Conservation (phyloP, 2,113 vertebrate genomes). For the Chitala chitala region DNA sequence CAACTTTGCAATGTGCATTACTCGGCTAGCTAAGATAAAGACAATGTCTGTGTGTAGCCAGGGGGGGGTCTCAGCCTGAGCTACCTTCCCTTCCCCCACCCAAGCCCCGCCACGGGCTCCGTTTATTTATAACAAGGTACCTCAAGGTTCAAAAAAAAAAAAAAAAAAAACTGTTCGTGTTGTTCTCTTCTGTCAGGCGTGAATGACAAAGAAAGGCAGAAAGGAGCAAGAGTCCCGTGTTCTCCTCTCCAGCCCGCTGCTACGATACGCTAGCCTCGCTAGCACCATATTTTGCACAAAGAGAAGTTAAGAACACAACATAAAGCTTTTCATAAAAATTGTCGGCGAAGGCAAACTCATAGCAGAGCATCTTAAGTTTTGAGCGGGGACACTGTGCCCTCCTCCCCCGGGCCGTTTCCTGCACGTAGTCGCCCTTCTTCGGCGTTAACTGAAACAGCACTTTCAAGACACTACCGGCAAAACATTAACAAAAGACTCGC, state of each 20-base stretch:
- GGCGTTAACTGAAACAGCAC: neutral
- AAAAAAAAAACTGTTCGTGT: neutral
- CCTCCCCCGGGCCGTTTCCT: neutral
- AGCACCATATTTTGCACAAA: slow-evolving; percentile 65
- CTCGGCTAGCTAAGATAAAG: slow-evolving; percentile 6
- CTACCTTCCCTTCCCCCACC: slow-evolving; percentile 57
- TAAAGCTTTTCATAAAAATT: slow-evolving; percentile 9
- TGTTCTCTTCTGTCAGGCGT: no score
- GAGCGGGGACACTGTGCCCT: neutral
- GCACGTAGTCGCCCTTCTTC: neutral
- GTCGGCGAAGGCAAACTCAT: slow-evolving; percentile 22
- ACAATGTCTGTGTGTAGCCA: slow-evolving; percentile 55
- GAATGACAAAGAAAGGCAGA: neutral
- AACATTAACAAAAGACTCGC: slow-evolving; percentile 44
- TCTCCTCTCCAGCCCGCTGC: no score
- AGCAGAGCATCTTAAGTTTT: no score
- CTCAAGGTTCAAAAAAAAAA: neutral
- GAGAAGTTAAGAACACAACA: slow-evolving; percentile 49
- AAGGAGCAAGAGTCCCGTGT: neutral
- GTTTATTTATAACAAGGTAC: slow-evolving; percentile 20
- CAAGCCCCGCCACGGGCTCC: slow-evolving; percentile 29
- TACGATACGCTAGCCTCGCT: no score
- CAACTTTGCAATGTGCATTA: slow-evolving; percentile 18
- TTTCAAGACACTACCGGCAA: slow-evolving; percentile 25
- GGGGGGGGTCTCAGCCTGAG: slow-evolving; percentile 29